Evolutionary conservation across 2,888 invertebrate species (phyloP).

Genomic region (Caradrina kadenii): DNA sequence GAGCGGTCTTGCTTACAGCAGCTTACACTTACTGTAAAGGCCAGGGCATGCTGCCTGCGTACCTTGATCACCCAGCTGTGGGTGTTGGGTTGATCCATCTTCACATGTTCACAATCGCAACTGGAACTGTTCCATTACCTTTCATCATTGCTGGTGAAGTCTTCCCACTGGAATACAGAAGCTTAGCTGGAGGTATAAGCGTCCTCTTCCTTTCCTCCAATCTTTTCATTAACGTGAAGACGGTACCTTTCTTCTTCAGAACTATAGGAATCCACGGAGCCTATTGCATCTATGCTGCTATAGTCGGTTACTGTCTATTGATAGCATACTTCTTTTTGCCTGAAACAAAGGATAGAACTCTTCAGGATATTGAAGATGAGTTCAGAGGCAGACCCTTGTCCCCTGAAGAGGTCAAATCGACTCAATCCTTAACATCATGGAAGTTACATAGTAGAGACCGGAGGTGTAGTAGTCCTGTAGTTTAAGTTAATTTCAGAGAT

Average conservation of each 20-base stretch:
- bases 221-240: slow-evolving; percentile 77
- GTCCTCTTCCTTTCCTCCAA: slow-evolving; percentile 76
- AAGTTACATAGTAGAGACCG: slow-evolving; percentile 69
- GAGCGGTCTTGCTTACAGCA: slow-evolving; percentile 70
- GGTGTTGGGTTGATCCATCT: slow-evolving; percentile 74
- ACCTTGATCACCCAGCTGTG: slow-evolving; percentile 74
- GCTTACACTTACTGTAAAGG: slow-evolving; percentile 73
- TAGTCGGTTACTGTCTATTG: slow-evolving; percentile 75
- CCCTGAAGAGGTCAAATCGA: slow-evolving; percentile 72
- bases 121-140: slow-evolving; percentile 91
- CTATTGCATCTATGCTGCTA: slow-evolving; percentile 74
- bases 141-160: slow-evolving; percentile 93
- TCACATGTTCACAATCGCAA: slow-evolving; percentile 88
- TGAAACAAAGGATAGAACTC: slow-evolving; percentile 80
- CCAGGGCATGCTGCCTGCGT: slow-evolving; percentile 64
- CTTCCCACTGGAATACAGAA: slow-evolving; percentile 91
- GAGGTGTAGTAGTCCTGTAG: slow-evolving; percentile 71
- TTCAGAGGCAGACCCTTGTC: slow-evolving; percentile 75
- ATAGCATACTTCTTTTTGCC: slow-evolving; percentile 77
- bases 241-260: slow-evolving; percentile 73
- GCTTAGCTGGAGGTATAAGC: slow-evolving; percentile 87
- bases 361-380: slow-evolving; percentile 82
- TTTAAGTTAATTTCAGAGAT: slow-evolving; percentile 51
- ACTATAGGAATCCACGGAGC: slow-evolving; percentile 76
- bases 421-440: slow-evolving; percentile 73